phyloP scores from a whole-genome alignment of 2,888 invertebrate genomes.

The Cephus spinipes region DNA sequence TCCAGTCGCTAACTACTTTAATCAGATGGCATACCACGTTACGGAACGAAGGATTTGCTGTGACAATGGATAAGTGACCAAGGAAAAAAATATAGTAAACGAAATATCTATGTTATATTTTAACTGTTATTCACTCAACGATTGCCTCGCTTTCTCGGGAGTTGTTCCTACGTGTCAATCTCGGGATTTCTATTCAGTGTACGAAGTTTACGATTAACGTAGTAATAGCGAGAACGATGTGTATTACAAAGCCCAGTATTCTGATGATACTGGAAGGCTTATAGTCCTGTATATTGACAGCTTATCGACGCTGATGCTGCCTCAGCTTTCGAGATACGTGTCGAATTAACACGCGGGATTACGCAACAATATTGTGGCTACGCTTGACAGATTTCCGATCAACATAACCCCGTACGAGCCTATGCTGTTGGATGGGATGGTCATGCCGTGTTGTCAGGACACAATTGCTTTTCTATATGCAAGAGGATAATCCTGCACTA shows the following conservation, averaged over 20 bases:
- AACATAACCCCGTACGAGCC: neutral
- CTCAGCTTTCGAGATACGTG: neutral
- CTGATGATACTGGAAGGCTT: neutral
- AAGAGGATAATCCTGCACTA: neutral
- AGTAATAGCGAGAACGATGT: neutral
- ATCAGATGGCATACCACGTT: neutral
- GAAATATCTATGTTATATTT: neutral
- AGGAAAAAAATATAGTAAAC: neutral
- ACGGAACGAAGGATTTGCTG: neutral
- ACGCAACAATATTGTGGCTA: neutral
- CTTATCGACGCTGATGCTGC: neutral
- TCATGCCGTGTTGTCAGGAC: neutral
- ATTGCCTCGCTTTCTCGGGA: neutral
- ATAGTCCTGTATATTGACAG: neutral
- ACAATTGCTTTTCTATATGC: neutral
- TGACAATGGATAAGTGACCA: neutral
- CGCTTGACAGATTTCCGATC: neutral
- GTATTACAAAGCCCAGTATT: neutral
- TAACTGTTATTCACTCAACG: neutral
- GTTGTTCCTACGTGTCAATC: neutral
- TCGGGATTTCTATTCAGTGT: neutral
- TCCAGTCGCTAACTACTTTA: neutral
- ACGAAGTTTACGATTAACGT: neutral
- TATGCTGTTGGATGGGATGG: neutral
- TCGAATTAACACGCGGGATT: neutral